Evolutionary conservation across 2,113 vertebrate species (phyloP).

Genomic region (Colistium nudipinnis): DNA sequence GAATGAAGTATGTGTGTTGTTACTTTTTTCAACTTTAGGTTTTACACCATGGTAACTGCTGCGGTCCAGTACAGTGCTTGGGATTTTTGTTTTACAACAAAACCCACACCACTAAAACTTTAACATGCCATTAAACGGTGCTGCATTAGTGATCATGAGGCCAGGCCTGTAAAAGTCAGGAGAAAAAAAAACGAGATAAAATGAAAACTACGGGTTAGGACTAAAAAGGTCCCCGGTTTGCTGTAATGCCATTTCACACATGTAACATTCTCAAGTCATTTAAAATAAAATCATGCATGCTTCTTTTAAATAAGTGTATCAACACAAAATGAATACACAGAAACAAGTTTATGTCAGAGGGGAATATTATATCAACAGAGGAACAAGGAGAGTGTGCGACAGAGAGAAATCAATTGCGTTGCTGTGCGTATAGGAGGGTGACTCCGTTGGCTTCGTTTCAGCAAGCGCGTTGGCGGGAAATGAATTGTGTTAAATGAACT

Average conservation of each 20-base stretch:
- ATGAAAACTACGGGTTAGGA: neutral
- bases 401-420: constrained; percentile 10
- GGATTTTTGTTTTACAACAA: neutral
- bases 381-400: no score
- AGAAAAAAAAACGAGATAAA: neutral
- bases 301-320: no score
- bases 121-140: constrained; percentile 13
- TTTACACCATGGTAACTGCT: constrained; percentile 12
- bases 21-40: neutral
- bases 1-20: neutral
- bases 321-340: no score
- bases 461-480: constrained; percentile 70
- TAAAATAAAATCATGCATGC: neutral
- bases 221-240: neutral
- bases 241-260: neutral
- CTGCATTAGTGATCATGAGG: neutral
- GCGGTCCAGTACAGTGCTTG: neutral
- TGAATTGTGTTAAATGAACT: constrained; percentile 70
- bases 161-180: constrained; percentile 9
- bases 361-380: no score
- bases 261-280: neutral
- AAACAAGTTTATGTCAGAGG: no score
- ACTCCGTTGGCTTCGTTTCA: constrained; percentile 63
- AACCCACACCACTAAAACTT: constrained; percentile 7
- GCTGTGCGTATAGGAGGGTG: constrained; percentile 42